A percentile compares a stretch with the other conserved stretches of the same genome.
phyloP scores from a whole-genome alignment of 2,888 invertebrate genomes.

The Rhingia rostrata region DNA sequence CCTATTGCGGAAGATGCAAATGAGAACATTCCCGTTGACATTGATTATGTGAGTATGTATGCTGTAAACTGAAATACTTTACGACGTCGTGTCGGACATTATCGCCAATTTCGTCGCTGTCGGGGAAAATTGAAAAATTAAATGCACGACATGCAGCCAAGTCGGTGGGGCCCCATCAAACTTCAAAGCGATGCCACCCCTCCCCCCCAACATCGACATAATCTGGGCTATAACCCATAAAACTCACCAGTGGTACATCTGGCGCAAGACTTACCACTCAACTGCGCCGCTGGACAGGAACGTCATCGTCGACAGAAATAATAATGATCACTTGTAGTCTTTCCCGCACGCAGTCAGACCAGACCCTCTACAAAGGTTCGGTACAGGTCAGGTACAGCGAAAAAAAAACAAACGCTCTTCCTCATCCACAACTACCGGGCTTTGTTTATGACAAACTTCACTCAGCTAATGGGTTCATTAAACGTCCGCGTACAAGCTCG shows the following conservation, averaged over 20 bases:
- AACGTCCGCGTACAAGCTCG: conserved; percentile 35
- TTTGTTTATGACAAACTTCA: conserved; percentile 64
- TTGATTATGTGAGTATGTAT: conserved; percentile 20
- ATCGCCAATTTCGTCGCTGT: conserved; percentile 4
- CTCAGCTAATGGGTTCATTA: conserved; percentile 60
- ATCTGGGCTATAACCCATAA: conserved; percentile 38
- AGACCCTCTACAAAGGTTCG: conserved; percentile 5
- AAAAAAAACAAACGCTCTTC: not conserved
- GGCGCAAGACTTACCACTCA: not conserved
- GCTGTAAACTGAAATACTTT: conserved; percentile 32
- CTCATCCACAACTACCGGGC: conserved; percentile 56
- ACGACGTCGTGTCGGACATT: conserved; percentile 32
- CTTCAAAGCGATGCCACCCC: conserved; percentile 10
- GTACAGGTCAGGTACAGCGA: conserved; percentile 5
- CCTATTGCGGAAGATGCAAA: conserved; percentile 30
- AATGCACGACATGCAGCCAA: conserved; percentile 5
- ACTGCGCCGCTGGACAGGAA: not conserved
- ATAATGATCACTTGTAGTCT: conserved; percentile 33
- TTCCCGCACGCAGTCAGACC: not conserved
- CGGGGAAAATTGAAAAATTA: conserved; percentile 7
- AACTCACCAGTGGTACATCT: conserved; percentile 22
- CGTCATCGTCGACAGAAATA: conserved; percentile 20
- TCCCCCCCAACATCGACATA: conserved; percentile 28
- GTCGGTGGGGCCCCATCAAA: conserved; percentile 12
- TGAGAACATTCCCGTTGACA: conserved; percentile 20